Evolutionary conservation across 2,113 vertebrate genomes (phyloP), one percentile per base, ranked within the genome.

Genomic region (Hoplias malabaricus): DNA sequence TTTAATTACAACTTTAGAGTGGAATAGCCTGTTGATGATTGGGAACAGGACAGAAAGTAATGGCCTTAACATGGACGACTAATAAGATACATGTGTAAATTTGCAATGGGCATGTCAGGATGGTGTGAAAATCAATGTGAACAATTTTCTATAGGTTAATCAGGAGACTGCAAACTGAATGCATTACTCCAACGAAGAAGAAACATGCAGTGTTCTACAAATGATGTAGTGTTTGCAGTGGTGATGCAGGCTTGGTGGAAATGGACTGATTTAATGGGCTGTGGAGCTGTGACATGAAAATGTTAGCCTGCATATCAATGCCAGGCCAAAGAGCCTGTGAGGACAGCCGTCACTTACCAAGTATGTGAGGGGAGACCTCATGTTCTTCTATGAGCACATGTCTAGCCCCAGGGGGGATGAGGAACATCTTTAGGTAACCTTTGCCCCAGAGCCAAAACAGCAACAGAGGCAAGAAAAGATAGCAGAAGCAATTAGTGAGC

Each of bases 401-500:
- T 95, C 96, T 96, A 92, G 96, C 96, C 91, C 96, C 95, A 0
- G 95, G 94, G 89, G 97, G 96, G 88, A 99, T 93, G 85, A 95
- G 95, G 96, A 99, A 98, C 97, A 99, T 98, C 97, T 99, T 99
- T 90, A 99, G 93, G 95, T 95, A 97, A 87, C 96, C 98, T 99
- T 94, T 94, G 91, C 92, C 93, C 84, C 84, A 87, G 91, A 87
- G 82, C 90, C 48, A 57, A 73, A 88, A 87, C 80, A 78, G 38
- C 21, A 86, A 80, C 88, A 85, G 78, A 80, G 87, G 89, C 79
- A 88, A 72, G 53, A 91, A 92, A 90, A 95, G 93, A 95, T 74
- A 87, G 95, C 42, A 93, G 89, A 90, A 70, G 78, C 8, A 85
- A 90, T 95, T 92, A 94, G 92, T 82, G 75, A 8, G 77, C 48